These are phyloP conservation scores for Cephonodes hylas DNA, from an alignment of 2,888 invertebrate genomes.

Conservation along the genomic window DNA sequence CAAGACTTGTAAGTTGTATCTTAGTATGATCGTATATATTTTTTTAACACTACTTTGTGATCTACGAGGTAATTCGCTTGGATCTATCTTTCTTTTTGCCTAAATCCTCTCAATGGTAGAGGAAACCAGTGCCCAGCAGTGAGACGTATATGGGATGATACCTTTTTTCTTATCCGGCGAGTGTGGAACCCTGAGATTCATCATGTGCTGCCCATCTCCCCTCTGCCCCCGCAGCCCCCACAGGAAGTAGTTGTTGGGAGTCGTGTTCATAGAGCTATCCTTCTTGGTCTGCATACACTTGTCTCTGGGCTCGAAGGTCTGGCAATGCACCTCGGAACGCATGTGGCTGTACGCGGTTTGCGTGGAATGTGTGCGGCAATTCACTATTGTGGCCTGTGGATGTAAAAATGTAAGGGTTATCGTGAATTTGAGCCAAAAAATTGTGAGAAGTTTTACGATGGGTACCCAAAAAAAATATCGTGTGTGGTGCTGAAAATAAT, in stretches of 20 bases:
- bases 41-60: too few species aligned
- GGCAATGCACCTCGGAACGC: constrained; percentile 82
- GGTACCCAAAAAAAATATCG: too few species aligned
- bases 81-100: too few species aligned
- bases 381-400: constrained; percentile 82
- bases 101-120: too few species aligned
- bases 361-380: constrained; percentile 84
- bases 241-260: constrained; percentile 52
- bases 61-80: too few species aligned
- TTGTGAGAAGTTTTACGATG: constrained; percentile 9
- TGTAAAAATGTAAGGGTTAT: neutral
- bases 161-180: constrained; percentile 38
- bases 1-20: too few species aligned
- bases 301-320: constrained; percentile 78
- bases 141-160: constrained; percentile 26
- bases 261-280: constrained; percentile 53
- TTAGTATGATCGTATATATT: too few species aligned
- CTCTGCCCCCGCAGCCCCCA: constrained; percentile 81
- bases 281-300: constrained; percentile 59
- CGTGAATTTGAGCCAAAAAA: neutral
- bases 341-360: constrained; percentile 86
- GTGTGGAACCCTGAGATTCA: constrained; percentile 46
- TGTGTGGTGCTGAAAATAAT: too few species aligned
- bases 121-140: too few species aligned
- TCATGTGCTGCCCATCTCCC: constrained; percentile 78